Conservation (phyloP, 1,140 invertebrate species). For the Eumeta japonica region DNA sequence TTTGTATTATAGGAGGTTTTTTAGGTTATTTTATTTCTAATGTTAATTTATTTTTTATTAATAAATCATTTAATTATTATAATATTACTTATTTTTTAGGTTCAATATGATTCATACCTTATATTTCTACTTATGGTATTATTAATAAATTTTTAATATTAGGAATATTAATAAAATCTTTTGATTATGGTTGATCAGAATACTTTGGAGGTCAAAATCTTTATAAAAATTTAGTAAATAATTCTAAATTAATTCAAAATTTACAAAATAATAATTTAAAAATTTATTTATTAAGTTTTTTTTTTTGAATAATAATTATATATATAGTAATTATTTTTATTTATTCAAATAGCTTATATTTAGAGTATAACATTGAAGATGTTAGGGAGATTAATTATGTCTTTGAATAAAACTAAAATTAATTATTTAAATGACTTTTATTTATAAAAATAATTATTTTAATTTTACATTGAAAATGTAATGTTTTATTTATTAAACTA, state of each 20-base stretch:
- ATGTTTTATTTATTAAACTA: slow-evolving; percentile 49
- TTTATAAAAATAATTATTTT: slow-evolving; percentile 23
- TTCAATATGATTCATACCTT: slow-evolving; percentile 35
- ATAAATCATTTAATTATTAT: slow-evolving; percentile 27
- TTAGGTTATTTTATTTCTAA: slow-evolving; percentile 29
- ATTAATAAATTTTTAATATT: slow-evolving; percentile 10
- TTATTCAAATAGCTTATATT: slow-evolving; percentile 29
- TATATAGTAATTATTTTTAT: slow-evolving; percentile 32
- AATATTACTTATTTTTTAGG: slow-evolving; percentile 18
- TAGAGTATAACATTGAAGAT: slow-evolving; percentile 58
- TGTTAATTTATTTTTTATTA: slow-evolving; percentile 16
- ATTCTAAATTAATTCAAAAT: slow-evolving; percentile 11
- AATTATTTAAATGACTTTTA: background rate
- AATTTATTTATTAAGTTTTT: slow-evolving; percentile 38
- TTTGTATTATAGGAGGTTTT: slow-evolving; percentile 26
- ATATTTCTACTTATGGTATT: slow-evolving; percentile 18
- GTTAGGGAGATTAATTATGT: slow-evolving; percentile 22
- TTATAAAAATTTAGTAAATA: slow-evolving; percentile 9
- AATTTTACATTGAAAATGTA: slow-evolving; percentile 58
- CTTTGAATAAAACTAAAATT: slow-evolving; percentile 27
- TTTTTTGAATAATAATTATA: slow-evolving; percentile 28
- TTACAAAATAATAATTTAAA: slow-evolving; percentile 30
- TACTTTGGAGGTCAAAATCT: slow-evolving; percentile 26
- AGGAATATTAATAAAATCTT: slow-evolving; percentile 18
- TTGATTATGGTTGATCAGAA: slow-evolving; percentile 43